Evolutionary conservation across 2,888 invertebrate genomes (phyloP), one percentile per base, ranked within the genome.

Genomic region (Axea sp.): DNA sequence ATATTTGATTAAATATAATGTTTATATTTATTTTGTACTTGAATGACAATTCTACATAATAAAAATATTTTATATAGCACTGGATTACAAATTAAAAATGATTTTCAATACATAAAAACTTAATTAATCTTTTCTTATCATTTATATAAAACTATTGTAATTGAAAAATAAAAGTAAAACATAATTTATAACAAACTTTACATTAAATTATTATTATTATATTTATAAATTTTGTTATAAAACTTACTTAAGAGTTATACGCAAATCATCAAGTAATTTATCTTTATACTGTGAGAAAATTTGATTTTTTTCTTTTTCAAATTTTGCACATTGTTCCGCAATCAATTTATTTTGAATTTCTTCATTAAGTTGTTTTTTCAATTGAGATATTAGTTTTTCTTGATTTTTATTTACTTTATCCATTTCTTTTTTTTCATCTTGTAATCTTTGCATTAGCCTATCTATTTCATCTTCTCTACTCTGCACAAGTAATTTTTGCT

Each of bases 231-330:
- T 43, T 4, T 12, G 30, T 7, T 19, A 9, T 14, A 11, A 35
- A 4, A 68, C 57, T 19, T 37, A 75, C 75, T 71, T 75, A 1
- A 71, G 9, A 24, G 55, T 30, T 1, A 35, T 37, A 8, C 67
- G 69, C n/a, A 75, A 33, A 30, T 75, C 71, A 4, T 71, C 41
- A 3, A 75, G 49, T 26, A 75, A 26, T n/a, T 71, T 75, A 31
- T 75, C 71, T 31, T 75, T 75, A 28, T 57, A 67, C 6, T 55
- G 33, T 0, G 26, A 62, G 2, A 65, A 35, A 51, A 75, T 43
- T 57, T 71, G 71, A 31, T 26, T 65, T 22, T 71, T 75, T 14
- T 75, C 71, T 22, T 62, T 65, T 11, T 75, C 67, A n/a, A 43
- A 69, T 51, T 71, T 62, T 0, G 9, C 26, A 26, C 33, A 49